A percentile compares a stretch with the other conserved stretches of the same genome.
Conservation (phyloP, 2,797 vertebrate genomes). For the Potorous gilbertii region DNA sequence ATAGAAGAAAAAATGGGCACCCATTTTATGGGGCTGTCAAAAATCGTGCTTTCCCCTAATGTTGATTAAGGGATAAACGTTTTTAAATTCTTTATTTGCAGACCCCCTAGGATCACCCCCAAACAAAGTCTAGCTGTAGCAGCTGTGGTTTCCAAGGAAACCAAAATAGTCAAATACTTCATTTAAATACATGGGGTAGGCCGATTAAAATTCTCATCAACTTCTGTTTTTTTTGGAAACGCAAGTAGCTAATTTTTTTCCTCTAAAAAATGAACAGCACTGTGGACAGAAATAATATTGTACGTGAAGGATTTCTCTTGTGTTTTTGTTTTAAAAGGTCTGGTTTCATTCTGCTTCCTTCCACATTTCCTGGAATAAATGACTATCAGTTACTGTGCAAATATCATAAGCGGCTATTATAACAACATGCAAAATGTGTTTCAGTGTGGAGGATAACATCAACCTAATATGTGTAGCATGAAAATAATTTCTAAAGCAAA, state of each 20-base stretch:
- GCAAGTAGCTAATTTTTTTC: conserved; percentile 77
- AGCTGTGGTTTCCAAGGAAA: conserved; percentile 92
- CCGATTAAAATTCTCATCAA: conserved; percentile 70
- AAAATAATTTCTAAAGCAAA: conserved; percentile 66
- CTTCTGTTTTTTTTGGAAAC: conserved; percentile 60
- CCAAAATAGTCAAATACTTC: conserved; percentile 77
- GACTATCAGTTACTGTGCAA: conserved; percentile 74
- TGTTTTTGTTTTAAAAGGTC: conserved; percentile 59
- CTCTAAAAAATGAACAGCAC: conserved; percentile 31
- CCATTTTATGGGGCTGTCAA: conserved; percentile 29
- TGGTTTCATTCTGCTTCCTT: conserved; percentile 38
- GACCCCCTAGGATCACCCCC: conserved; percentile 28
- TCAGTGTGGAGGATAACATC: conserved; percentile 44
- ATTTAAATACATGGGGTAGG: conserved; percentile 74
- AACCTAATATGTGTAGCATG: conserved; percentile 53
- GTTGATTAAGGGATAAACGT: conserved; percentile 43
- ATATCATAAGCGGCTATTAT: conserved; percentile 63
- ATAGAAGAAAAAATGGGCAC: conserved; percentile 42
- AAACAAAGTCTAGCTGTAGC: conserved; percentile 60
- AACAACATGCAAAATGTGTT: conserved; percentile 66
- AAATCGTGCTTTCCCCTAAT: conserved; percentile 1
- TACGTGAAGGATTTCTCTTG: conserved; percentile 55
- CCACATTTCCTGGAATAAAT: conserved; percentile 64
- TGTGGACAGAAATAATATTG: conserved; percentile 34
- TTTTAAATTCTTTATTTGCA: conserved; percentile 63